Evolutionary conservation across 2,113 vertebrate genomes (phyloP).

Genomic region (Spermophilus dauricus): DNA sequence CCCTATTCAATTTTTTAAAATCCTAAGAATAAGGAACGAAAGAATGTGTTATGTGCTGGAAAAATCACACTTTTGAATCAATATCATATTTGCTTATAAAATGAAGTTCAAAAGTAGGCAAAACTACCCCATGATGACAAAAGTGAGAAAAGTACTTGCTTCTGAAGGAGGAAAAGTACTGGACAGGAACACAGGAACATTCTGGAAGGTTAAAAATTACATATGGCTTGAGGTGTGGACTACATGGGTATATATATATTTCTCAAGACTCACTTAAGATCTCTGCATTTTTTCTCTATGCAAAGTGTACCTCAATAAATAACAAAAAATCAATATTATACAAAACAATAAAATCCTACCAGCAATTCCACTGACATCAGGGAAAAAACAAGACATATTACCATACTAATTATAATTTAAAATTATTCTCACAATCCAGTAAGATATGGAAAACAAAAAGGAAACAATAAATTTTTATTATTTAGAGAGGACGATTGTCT

Average conservation of each 20-base stretch:
- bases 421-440: neutral
- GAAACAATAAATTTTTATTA: neutral
- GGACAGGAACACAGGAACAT: neutral
- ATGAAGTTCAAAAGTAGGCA: neutral
- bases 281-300: neutral
- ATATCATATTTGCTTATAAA: neutral
- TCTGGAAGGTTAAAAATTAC: neutral
- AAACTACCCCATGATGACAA: neutral
- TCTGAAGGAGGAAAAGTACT: neutral
- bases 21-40: neutral
- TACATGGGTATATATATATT: neutral
- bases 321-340: neutral
- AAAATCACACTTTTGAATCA: neutral
- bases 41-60: neutral
- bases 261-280: neutral
- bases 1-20: neutral
- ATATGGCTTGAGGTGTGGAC: neutral
- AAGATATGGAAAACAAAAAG: neutral
- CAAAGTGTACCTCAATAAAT: neutral
- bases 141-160: neutral
- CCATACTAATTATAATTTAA: neutral
- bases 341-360: neutral
- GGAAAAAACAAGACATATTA: neutral
- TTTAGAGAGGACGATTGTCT: neutral
- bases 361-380: neutral